phyloP scores from a whole-genome alignment of 2,797 vertebrate species.

The Iguana delicatissima region DNA sequence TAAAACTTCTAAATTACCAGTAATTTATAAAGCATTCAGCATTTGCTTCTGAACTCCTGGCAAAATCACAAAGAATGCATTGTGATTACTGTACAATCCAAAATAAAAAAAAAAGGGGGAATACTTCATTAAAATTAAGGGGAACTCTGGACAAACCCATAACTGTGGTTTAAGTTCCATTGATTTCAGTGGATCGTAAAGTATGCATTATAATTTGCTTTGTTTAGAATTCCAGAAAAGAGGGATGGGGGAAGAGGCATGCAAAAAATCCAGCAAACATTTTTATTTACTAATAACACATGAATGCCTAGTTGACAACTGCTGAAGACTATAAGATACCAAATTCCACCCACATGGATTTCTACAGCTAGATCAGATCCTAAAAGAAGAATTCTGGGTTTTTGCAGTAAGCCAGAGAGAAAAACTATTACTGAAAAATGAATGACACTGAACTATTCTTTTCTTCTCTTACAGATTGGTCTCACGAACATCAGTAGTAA shows the following conservation, averaged over 20 bases:
- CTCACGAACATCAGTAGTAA: conserved; percentile 17
- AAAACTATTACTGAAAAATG: neutral
- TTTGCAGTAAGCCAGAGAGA: conserved; percentile 30
- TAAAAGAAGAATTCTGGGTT: conserved; percentile 25
- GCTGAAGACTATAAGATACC: conserved; percentile 19
- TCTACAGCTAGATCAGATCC: accelerated
- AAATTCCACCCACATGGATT: neutral
- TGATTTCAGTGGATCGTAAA: neutral
- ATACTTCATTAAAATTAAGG: neutral
- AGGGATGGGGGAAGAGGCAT: neutral
- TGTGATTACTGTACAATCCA: neutral
- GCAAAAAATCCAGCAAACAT: neutral
- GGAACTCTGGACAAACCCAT: neutral
- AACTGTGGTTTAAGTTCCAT: neutral
- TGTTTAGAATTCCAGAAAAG: neutral
- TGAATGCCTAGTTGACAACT: neutral
- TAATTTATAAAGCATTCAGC: neutral
- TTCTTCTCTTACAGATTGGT: neutral
- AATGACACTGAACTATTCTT: conserved; percentile 11
- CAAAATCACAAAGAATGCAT: neutral
- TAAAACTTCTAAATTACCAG: neutral
- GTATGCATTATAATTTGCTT: neutral
- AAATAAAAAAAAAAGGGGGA: neutral
- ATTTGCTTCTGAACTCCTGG: neutral
- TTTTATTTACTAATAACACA: neutral